Evolutionary conservation across 2,113 vertebrate genomes (phyloP).

Genomic region (Osmerus eperlanus): DNA sequence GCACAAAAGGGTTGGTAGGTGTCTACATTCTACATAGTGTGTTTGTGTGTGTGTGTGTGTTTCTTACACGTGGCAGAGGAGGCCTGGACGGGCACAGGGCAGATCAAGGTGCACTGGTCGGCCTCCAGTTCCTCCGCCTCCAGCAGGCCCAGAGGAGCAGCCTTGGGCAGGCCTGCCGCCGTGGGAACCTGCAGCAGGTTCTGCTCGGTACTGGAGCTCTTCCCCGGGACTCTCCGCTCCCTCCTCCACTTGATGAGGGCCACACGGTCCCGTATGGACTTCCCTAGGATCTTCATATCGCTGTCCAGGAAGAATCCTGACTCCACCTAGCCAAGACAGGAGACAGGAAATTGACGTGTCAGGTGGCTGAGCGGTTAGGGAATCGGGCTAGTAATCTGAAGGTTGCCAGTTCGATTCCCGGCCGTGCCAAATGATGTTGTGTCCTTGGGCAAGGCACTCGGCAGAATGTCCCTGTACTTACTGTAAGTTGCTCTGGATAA

Average conservation of each 20-base stretch:
- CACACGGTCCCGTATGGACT: conserved; percentile 94
- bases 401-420: too few relatives aligned
- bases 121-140: conserved; percentile 81
- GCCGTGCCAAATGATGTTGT: too few relatives aligned
- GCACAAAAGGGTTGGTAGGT: too few relatives aligned
- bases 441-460: too few relatives aligned
- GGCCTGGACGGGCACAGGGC: conserved; percentile 71
- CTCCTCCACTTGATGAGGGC: conserved; percentile 91
- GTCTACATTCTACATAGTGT: background rate
- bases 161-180: conserved; percentile 67
- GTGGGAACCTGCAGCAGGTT: conserved; percentile 79
- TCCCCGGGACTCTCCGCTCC: conserved; percentile 75
- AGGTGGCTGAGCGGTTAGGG: too few relatives aligned
- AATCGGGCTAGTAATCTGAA: background rate
- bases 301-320: conserved; percentile 96
- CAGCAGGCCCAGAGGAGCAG: conserved; percentile 46
- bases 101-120: conserved; percentile 77
- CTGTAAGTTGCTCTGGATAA: too few relatives aligned
- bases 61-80: conserved; percentile 83
- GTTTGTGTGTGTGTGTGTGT: background rate
- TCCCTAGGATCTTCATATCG: conserved; percentile 91
- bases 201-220: conserved; percentile 62
- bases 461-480: too few relatives aligned
- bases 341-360: conserved; percentile 2
- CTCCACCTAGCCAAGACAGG: conserved; percentile 78